Evolutionary conservation across 2,113 vertebrate species (phyloP).

Genomic region (Malaclemys terrapin): DNA sequence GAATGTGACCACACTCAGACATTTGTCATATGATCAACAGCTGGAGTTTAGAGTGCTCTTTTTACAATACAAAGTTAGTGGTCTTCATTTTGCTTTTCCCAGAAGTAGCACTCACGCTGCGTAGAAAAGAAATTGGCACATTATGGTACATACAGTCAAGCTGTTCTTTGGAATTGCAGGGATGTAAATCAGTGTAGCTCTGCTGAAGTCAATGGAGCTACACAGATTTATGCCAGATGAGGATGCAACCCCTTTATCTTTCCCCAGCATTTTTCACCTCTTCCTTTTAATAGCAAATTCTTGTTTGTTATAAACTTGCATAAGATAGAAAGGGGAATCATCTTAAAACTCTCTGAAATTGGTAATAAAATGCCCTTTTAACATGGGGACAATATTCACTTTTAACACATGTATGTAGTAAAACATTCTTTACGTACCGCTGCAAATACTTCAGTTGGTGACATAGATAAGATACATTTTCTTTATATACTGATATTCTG

Average conservation of each 20-base stretch:
- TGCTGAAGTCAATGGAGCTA: not conserved
- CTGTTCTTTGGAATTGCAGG: not conserved
- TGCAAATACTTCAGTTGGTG: not conserved
- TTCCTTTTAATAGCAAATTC: not conserved
- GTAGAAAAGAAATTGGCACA: not conserved
- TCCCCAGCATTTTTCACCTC: not conserved
- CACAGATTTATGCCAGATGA: not conserved
- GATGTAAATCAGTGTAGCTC: not conserved
- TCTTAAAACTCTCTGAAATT: not conserved
- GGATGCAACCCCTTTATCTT: not conserved
- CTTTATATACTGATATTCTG: not conserved
- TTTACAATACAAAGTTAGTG: accelerated
- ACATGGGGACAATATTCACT: not conserved
- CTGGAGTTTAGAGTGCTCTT: not conserved
- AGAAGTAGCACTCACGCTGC: accelerated
- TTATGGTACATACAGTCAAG: not conserved
- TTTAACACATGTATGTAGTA: accelerated
- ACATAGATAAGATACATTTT: not conserved
- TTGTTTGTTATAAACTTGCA: not conserved
- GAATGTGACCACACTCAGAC: conserved; percentile 3
- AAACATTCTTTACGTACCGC: not conserved
- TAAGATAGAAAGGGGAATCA: not conserved
- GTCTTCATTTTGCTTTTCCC: not conserved
- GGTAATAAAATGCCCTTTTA: not conserved
- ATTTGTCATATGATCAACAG: conserved; percentile 1